Conservation (phyloP, 53 echinoderm and acorn worm species). For the Actinopyga echinites region DNA sequence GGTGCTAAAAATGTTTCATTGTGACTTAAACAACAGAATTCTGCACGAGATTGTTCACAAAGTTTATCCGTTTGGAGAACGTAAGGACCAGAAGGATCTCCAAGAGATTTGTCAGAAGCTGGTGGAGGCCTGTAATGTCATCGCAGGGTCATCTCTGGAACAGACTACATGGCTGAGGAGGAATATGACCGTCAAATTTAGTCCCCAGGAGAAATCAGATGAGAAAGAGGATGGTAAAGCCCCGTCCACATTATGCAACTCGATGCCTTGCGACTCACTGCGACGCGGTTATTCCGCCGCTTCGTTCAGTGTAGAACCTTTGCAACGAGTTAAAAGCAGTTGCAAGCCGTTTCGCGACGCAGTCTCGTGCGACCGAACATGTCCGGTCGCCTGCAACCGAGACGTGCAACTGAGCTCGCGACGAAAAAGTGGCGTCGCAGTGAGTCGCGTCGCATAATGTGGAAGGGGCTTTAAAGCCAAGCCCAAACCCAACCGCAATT, state of each 20-base stretch:
- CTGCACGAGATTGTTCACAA: constrained; percentile 91
- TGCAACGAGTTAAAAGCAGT: background rate
- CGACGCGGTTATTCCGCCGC: no score
- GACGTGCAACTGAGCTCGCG: no score
- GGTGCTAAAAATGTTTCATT: no score
- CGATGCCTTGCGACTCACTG: no score
- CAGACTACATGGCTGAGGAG: constrained; percentile 95
- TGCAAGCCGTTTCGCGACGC: no score
- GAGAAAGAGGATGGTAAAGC: constrained; percentile 34
- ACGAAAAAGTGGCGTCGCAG: no score
- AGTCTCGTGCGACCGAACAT: no score
- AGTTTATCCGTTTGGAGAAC: constrained; percentile 81
- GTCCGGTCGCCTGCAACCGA: no score
- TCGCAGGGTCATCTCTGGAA: constrained; percentile 93
- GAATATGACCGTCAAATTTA: constrained; percentile 88
- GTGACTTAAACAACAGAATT: constrained; percentile 47
- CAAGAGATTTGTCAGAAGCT: constrained; percentile 88
- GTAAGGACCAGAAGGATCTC: constrained; percentile 81
- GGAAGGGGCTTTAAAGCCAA: no score
- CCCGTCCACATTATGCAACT: no score
- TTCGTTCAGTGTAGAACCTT: no score
- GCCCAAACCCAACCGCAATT: background rate
- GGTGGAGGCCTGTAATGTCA: constrained; percentile 87
- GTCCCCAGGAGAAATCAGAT: constrained; percentile 60
- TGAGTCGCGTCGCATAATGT: no score